Percentiles rank a stretch among this genome's conserved stretches.
Conservation (phyloP, 2,113 vertebrate species). For the Cricetomys ansorgei region DNA sequence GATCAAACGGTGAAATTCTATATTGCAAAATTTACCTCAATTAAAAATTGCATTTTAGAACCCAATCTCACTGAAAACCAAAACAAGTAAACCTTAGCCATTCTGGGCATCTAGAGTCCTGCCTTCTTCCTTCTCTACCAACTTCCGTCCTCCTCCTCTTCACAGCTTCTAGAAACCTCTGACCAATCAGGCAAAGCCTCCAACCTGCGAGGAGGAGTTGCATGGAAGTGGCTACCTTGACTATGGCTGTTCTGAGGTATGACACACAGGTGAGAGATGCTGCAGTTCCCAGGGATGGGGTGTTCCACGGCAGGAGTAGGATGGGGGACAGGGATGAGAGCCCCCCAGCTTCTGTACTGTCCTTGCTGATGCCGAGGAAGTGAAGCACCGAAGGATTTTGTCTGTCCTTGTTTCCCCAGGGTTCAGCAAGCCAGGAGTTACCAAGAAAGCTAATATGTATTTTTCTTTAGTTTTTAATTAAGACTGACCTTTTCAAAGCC, state of each 20-base stretch:
- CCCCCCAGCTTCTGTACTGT: fast-evolving
- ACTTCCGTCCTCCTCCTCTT: background rate
- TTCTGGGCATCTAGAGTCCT: no score
- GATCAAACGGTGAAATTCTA: background rate
- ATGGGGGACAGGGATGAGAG: background rate
- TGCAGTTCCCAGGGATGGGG: background rate
- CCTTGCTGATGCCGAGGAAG: background rate
- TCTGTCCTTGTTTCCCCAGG: background rate
- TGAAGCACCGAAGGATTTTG: background rate
- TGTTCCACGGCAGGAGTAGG: background rate
- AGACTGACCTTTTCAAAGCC: slow-evolving; percentile 76
- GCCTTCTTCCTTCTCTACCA: no score
- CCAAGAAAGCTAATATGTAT: slow-evolving; percentile 64
- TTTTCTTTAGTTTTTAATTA: slow-evolving; percentile 81
- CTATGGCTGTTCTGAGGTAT: background rate
- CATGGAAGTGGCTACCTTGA: background rate
- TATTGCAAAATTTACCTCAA: background rate
- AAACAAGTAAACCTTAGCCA: background rate
- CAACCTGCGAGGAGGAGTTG: background rate
- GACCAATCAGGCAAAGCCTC: background rate
- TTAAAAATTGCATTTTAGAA: background rate
- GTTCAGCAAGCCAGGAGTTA: slow-evolving; percentile 51
- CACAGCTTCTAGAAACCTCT: background rate
- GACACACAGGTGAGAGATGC: no score
- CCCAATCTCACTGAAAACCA: background rate